Percentiles rank a stretch among this genome's conserved stretches.
phyloP scores from a whole-genome alignment of 2,888 invertebrate genomes.

The Charanyca ferruginea region DNA sequence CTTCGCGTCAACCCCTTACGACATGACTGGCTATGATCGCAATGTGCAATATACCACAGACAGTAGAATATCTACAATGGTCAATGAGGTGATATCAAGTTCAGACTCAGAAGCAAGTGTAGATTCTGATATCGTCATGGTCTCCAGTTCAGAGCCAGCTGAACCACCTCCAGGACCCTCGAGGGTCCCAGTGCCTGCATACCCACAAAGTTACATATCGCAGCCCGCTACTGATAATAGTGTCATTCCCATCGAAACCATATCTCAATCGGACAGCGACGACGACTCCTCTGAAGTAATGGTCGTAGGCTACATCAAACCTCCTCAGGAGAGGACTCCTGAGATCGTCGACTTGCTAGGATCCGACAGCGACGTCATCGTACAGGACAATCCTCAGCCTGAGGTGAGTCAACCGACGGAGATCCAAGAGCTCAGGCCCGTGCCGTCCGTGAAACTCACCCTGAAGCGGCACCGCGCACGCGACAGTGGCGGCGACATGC shows the following conservation, averaged over 20 bases:
- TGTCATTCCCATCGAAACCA: constrained; percentile 87
- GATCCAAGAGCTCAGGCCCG: constrained; percentile 53
- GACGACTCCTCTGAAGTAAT: constrained; percentile 91
- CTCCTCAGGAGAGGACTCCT: constrained; percentile 92
- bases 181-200: constrained; percentile 70
- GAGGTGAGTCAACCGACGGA: constrained; percentile 60
- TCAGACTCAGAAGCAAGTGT: constrained; percentile 70
- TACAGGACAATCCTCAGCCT: constrained; percentile 77
- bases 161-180: constrained; percentile 64
- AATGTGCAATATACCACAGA: constrained; percentile 92
- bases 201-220: constrained; percentile 77
- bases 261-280: constrained; percentile 87
- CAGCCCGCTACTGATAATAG: constrained; percentile 65
- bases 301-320: constrained; percentile 93
- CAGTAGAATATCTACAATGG: constrained; percentile 89
- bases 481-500: constrained; percentile 30
- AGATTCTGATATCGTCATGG: constrained; percentile 70
- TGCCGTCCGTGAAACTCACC: constrained; percentile 73
- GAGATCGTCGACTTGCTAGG: constrained; percentile 92
- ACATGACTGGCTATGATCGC: constrained; percentile 95
- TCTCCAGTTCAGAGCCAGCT: constrained; percentile 62
- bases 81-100: constrained; percentile 89
- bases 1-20: constrained; percentile 96
- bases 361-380: constrained; percentile 89
- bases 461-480: constrained; percentile 69